These are phyloP conservation scores for Dasypolia templi DNA, from an alignment of 2,888 invertebrate species.

Conservation along the genomic window DNA sequence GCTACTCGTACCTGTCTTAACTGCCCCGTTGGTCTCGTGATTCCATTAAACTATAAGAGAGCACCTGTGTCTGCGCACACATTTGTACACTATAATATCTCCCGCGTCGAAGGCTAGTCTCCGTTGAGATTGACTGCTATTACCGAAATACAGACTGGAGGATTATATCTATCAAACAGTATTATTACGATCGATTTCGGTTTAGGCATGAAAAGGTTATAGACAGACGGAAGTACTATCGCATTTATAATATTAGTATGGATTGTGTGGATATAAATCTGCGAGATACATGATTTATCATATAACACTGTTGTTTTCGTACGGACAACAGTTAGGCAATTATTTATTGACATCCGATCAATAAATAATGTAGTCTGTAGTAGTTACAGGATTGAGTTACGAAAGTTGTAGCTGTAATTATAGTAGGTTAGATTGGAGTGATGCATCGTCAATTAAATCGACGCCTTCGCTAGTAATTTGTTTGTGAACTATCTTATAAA, in stretches of 20 bases:
- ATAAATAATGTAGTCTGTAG: constrained; percentile 42
- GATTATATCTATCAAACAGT: no score
- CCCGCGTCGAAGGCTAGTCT: no score
- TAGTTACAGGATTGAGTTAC: constrained; percentile 46
- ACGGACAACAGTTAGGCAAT: constrained; percentile 27
- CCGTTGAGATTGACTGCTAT: no score
- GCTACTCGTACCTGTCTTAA: no score
- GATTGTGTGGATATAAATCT: constrained; percentile 12
- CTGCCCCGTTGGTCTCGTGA: no score
- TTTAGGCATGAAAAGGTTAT: not conserved
- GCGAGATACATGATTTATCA: constrained; percentile 52
- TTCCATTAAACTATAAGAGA: no score
- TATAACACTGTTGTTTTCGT: constrained; percentile 44
- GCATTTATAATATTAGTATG: not conserved
- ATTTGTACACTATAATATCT: no score
- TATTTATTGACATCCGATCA: constrained; percentile 46
- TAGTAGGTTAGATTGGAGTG: constrained; percentile 15
- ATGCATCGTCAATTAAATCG: constrained; percentile 40
- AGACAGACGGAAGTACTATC: not conserved
- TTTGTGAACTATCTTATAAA: constrained; percentile 6
- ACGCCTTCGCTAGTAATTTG: constrained; percentile 19
- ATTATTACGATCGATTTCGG: not conserved
- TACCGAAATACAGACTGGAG: no score
- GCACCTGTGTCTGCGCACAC: no score
- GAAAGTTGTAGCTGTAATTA: constrained; percentile 53